Percentiles rank a stretch among this genome's conserved stretches.
These are phyloP conservation scores for Lepidurus apus DNA, from an alignment of 1,140 invertebrate genomes.

Conservation along the genomic window DNA sequence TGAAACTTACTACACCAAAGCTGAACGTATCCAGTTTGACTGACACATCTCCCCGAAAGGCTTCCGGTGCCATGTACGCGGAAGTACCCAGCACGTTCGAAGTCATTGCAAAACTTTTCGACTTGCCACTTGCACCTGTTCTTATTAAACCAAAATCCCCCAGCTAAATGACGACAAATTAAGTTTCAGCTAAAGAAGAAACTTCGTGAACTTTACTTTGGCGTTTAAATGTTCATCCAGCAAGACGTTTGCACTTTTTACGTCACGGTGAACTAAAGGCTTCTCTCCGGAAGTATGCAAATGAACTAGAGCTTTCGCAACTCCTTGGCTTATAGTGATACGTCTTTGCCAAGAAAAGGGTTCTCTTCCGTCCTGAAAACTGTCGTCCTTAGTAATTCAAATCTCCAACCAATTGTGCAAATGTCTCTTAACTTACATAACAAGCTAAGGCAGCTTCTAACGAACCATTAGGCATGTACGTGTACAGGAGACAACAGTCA, in stretches of 20 bases:
- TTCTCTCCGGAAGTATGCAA: conserved; percentile 53
- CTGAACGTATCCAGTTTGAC: conserved; percentile 69
- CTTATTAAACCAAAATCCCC: conserved; percentile 68
- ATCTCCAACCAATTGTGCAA: conserved; percentile 16
- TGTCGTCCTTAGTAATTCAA: conserved; percentile 27
- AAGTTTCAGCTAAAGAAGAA: conserved; percentile 13
- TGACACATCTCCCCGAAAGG: conserved; percentile 61
- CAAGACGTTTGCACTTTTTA: conserved; percentile 71
- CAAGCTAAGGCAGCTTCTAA: conserved; percentile 55
- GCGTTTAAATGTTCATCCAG: conserved; percentile 56
- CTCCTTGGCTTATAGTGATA: conserved; percentile 55
- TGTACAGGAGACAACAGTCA: conserved; percentile 58
- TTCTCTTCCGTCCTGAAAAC: conserved; percentile 25
- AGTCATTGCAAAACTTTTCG: conserved; percentile 44
- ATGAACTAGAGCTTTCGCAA: conserved; percentile 54
- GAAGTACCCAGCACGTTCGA: conserved; percentile 60
- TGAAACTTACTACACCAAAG: conserved; percentile 59
- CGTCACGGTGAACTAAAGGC: conserved; percentile 64
- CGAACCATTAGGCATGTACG: conserved; percentile 63
- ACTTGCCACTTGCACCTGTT: conserved; percentile 46
- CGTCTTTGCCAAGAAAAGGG: conserved; percentile 49
- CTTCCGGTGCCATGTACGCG: conserved; percentile 71
- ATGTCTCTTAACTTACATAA: conserved; percentile 40
- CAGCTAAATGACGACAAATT: conserved; percentile 48
- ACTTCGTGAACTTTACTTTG: conserved; percentile 50